Evolutionary conservation across 2,113 vertebrate species (phyloP).

Genomic region (Myocastor coypus): DNA sequence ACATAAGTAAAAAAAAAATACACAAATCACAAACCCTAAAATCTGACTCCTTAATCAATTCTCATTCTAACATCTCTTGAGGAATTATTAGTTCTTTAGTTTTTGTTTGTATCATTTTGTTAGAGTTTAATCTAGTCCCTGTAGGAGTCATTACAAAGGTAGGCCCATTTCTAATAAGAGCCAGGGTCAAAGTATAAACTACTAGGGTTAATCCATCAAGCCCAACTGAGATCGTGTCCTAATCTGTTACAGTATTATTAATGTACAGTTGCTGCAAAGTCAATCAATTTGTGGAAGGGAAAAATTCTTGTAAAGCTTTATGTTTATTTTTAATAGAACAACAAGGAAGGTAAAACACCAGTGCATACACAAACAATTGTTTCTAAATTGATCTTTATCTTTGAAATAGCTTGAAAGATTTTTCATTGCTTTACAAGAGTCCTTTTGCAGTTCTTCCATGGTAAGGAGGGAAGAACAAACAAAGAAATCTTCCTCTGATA

Average conservation of each 20-base stretch:
- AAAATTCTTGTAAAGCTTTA: background rate
- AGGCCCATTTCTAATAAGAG: slow-evolving; percentile 38
- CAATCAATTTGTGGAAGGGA: background rate
- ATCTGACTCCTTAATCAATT: slow-evolving; percentile 23
- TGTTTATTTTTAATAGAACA: slow-evolving; percentile 28
- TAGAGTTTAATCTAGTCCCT: background rate
- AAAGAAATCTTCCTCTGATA: background rate
- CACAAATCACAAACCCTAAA: background rate
- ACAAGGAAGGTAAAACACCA: background rate
- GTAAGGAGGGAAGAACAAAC: background rate
- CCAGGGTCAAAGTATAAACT: background rate
- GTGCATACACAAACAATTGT: background rate
- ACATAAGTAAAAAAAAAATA: background rate
- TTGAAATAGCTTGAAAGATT: background rate
- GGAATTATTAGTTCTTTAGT: background rate
- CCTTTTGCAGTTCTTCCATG: background rate
- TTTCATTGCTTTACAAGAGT: background rate
- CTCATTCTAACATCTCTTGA: background rate
- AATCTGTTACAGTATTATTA: slow-evolving; percentile 33
- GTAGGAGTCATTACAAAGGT: slow-evolving; percentile 11
- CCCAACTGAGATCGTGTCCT: background rate
- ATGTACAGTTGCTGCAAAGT: slow-evolving; percentile 38
- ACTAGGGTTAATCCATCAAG: background rate
- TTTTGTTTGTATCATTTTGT: slow-evolving; percentile 8
- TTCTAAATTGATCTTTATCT: background rate